A percentile compares a stretch with the other conserved stretches of the same genome.
phyloP scores from a whole-genome alignment of 1,140 invertebrate species.

The Cyclargus thomasi region DNA sequence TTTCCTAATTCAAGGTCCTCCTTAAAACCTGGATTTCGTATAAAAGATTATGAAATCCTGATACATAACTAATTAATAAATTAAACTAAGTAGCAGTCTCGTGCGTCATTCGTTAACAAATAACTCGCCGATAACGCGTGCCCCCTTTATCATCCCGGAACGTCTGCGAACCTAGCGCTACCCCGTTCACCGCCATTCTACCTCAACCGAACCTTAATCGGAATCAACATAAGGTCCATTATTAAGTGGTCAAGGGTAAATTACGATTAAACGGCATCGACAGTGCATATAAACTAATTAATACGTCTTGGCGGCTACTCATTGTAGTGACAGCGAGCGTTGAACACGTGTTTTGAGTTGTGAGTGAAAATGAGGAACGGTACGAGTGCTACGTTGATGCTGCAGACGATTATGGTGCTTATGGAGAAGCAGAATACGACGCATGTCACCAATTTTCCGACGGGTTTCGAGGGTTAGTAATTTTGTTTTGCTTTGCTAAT shows the following conservation, averaged over 20 bases:
- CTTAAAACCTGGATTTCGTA: conserved; percentile 14
- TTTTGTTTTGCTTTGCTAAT: conserved; percentile 12
- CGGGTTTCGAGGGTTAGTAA: conserved; percentile 52
- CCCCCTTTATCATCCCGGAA: conserved; percentile 73
- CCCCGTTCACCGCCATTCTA: no score
- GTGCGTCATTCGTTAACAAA: conserved; percentile 69
- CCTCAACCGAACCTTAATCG: no score
- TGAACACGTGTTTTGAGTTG: conserved; percentile 29
- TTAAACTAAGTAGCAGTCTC: conserved; percentile 38
- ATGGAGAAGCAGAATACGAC: conserved; percentile 66
- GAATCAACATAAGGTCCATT: no score
- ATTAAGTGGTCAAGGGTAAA: no score
- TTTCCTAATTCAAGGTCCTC: background rate
- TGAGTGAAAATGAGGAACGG: conserved; percentile 49
- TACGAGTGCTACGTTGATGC: conserved; percentile 68
- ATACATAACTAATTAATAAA: conserved; percentile 21
- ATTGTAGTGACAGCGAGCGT: conserved; percentile 19
- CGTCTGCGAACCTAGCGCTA: conserved; percentile 51
- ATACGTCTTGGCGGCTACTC: background rate
- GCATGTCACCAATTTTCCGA: conserved; percentile 52
- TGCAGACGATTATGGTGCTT: conserved; percentile 71
- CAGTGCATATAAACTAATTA: background rate
- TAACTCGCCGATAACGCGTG: conserved; percentile 62
- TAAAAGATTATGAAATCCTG: conserved; percentile 7
- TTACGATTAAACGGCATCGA: background rate